A percentile compares a stretch with the other conserved stretches of the same genome.
phyloP scores from a whole-genome alignment of 2,888 invertebrate genomes.

The Tipula unca region DNA sequence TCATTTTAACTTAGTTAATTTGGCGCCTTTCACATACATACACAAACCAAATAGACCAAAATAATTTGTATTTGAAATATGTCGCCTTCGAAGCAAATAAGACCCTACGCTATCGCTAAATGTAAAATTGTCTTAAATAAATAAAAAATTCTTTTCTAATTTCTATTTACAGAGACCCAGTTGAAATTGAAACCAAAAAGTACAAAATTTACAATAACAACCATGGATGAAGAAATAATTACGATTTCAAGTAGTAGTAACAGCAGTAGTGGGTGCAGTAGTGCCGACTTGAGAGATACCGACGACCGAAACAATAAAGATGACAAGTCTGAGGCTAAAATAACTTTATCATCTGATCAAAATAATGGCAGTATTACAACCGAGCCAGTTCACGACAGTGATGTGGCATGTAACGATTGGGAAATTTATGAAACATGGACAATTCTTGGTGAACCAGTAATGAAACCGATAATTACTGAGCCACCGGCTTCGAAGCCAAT shows the following conservation, averaged over 20 bases:
- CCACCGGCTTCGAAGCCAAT: background rate
- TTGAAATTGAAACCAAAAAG: background rate
- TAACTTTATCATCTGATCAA: background rate
- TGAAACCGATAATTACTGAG: background rate
- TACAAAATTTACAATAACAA: background rate
- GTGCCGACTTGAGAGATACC: background rate
- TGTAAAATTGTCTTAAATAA: background rate
- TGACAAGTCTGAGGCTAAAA: background rate
- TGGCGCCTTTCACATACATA: too few relatives aligned
- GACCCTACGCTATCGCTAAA: too few relatives aligned
- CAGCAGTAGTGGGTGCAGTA: background rate
- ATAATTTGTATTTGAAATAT: too few relatives aligned
- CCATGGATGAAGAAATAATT: background rate
- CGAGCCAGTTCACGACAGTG: background rate
- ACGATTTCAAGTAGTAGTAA: background rate
- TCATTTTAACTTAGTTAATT: too few relatives aligned
- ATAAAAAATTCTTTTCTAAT: background rate
- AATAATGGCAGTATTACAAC: background rate
- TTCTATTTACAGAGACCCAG: background rate
- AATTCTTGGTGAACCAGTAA: background rate
- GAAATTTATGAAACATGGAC: conserved; percentile 10
- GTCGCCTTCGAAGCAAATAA: too few relatives aligned
- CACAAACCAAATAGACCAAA: too few relatives aligned
- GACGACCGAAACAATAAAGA: background rate
- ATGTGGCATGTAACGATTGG: background rate